Evolutionary conservation across 2,888 invertebrate genomes (phyloP).

Genomic region (Belgica antarctica): DNA sequence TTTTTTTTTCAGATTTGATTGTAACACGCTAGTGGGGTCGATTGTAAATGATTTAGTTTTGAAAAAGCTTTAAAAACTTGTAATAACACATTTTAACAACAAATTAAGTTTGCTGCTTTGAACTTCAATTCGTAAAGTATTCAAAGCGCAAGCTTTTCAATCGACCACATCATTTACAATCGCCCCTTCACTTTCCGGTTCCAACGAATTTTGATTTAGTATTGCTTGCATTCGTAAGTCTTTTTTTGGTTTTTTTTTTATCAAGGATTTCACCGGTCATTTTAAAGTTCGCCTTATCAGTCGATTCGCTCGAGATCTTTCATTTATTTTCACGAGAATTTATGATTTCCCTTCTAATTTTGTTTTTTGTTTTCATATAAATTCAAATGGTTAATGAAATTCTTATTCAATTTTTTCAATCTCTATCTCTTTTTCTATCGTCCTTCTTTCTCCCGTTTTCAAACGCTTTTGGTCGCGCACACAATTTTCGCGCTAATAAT

Average conservation of each 20-base stretch:
- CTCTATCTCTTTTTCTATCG: conserved; percentile 9
- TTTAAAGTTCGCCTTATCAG: no score
- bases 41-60: neutral
- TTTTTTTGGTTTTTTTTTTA: neutral
- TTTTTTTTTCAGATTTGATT: conserved; percentile 27
- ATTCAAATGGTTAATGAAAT: neutral
- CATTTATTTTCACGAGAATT: neutral
- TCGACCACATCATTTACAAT: no score
- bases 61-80: no score
- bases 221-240: neutral
- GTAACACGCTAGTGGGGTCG: no score
- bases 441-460: neutral
- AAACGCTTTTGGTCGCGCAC: neutral
- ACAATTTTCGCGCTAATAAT: neutral
- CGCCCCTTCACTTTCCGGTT: no score
- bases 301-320: neutral
- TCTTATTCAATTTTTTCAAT: conserved; percentile 5
- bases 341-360: neutral
- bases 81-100: no score
- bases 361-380: neutral
- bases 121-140: no score
- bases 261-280: neutral
- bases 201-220: no score
- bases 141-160: no score
- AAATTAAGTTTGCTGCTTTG: no score